Evolutionary conservation across 1,140 invertebrate species (phyloP).

Genomic region (Eupeodes corollae): DNA sequence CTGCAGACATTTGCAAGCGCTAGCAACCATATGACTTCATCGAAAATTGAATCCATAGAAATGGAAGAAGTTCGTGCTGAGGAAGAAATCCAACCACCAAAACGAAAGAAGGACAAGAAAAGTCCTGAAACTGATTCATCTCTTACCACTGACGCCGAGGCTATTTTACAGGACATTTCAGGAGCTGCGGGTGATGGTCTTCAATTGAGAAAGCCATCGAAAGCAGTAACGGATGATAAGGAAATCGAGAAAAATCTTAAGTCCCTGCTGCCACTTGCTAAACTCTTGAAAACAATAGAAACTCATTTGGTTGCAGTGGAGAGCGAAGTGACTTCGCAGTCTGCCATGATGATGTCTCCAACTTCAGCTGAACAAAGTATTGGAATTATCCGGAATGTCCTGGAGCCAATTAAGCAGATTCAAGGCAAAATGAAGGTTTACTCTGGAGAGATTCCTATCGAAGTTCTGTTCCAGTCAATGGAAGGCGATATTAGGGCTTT

Average conservation of each 20-base stretch:
- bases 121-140: slow-evolving; percentile 30
- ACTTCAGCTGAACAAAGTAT: slow-evolving; percentile 50
- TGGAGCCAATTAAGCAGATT: slow-evolving; percentile 51
- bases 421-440: slow-evolving; percentile 44
- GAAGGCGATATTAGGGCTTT: slow-evolving; percentile 47
- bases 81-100: slow-evolving; percentile 26
- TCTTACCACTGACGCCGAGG: slow-evolving; percentile 34
- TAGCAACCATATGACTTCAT: slow-evolving; percentile 1
- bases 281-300: slow-evolving; percentile 23
- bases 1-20: slow-evolving; percentile 51
- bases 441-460: slow-evolving; percentile 36
- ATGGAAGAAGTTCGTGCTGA: slow-evolving; percentile 16
- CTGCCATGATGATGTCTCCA: slow-evolving; percentile 48
- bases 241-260: slow-evolving; percentile 28
- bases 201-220: slow-evolving; percentile 15
- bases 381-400: slow-evolving; percentile 48
- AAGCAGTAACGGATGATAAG: slow-evolving; percentile 18
- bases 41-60: slow-evolving; percentile 25
- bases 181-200: slow-evolving; percentile 43
- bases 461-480: slow-evolving; percentile 44
- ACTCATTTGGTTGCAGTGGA: slow-evolving; percentile 44
- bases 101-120: slow-evolving; percentile 33
- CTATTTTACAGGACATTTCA: slow-evolving; percentile 38
- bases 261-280: slow-evolving; percentile 25
- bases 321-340: slow-evolving; percentile 48